phyloP scores from a whole-genome alignment of 2,113 vertebrate genomes.

The Speoplatyrhinus poulsoni region DNA sequence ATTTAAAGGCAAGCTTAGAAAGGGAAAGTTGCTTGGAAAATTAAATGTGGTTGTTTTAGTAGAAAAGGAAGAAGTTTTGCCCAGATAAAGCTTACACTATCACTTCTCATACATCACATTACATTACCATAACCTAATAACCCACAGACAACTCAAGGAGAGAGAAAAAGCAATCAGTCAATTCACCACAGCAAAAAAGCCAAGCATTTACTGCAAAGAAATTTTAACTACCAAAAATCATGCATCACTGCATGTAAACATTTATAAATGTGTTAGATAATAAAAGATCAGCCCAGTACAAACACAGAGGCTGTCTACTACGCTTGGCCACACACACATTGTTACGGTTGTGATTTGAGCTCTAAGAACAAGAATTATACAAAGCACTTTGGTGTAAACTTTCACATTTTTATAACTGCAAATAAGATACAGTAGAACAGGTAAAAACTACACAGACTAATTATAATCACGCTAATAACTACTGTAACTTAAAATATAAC shows the following conservation, averaged over 20 bases:
- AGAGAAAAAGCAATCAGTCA: conserved; percentile 7
- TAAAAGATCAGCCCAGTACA: background rate
- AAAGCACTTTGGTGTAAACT: conserved; percentile 9
- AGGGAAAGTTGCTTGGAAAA: too few relatives aligned
- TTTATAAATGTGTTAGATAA: background rate
- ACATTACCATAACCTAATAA: conserved; percentile 2
- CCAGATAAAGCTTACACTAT: conserved; percentile 1
- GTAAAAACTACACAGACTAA: background rate
- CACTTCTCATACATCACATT: background rate
- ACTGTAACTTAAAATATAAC: background rate
- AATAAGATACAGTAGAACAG: background rate
- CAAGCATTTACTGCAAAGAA: conserved; percentile 1
- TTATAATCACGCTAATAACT: background rate
- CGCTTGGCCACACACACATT: background rate
- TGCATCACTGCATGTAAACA: background rate
- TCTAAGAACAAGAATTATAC: conserved; percentile 20
- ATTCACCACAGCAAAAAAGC: conserved; percentile 43
- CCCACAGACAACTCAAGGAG: conserved; percentile 2
- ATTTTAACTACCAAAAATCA: background rate
- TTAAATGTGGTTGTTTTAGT: conserved; percentile 1
- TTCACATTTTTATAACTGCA: conserved; percentile 28
- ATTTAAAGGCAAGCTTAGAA: background rate
- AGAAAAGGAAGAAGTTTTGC: conserved; percentile 8
- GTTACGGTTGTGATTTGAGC: conserved; percentile 53
- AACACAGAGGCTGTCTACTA: background rate